Evolutionary conservation across 2,888 invertebrate genomes (phyloP).

Genomic region (Cybosia mesomella): DNA sequence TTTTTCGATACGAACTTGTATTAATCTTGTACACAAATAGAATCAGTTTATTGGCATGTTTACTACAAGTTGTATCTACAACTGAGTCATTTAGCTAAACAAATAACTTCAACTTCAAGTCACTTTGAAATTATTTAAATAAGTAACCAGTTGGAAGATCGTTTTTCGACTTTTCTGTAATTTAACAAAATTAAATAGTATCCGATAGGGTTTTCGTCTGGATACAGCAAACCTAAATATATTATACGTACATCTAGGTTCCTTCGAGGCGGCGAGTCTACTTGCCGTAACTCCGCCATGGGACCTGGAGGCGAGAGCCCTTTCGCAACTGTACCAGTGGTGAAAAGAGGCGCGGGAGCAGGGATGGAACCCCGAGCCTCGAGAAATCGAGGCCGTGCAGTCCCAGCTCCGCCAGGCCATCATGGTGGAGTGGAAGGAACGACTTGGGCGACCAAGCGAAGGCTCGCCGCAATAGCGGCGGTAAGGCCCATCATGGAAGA

Average conservation of each 20-base stretch:
- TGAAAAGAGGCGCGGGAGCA: too few species aligned
- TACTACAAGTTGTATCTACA: conserved; percentile 43
- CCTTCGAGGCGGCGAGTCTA: too few species aligned
- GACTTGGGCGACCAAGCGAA: too few species aligned
- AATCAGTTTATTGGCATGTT: conserved; percentile 41
- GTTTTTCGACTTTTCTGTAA: neutral
- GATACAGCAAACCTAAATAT: neutral
- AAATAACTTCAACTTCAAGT: conserved; percentile 28
- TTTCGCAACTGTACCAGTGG: too few species aligned
- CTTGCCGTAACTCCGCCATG: too few species aligned
- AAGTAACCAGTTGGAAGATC: neutral
- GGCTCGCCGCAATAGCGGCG: too few species aligned
- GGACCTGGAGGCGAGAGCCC: too few species aligned
- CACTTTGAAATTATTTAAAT: conserved; percentile 24
- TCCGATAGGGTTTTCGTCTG: neutral
- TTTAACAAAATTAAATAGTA: neutral
- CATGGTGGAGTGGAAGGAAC: too few species aligned
- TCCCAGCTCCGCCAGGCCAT: too few species aligned
- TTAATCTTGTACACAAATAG: conserved; percentile 48
- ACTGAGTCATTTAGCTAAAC: conserved; percentile 44
- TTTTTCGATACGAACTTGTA: conserved; percentile 39
- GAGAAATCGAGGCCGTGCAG: too few species aligned
- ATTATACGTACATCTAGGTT: neutral
- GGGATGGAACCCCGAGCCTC: too few species aligned
- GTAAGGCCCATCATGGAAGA: too few species aligned